These are phyloP conservation scores for Acleris cristana DNA, from an alignment of 2,888 invertebrate species.

Conservation along the genomic window DNA sequence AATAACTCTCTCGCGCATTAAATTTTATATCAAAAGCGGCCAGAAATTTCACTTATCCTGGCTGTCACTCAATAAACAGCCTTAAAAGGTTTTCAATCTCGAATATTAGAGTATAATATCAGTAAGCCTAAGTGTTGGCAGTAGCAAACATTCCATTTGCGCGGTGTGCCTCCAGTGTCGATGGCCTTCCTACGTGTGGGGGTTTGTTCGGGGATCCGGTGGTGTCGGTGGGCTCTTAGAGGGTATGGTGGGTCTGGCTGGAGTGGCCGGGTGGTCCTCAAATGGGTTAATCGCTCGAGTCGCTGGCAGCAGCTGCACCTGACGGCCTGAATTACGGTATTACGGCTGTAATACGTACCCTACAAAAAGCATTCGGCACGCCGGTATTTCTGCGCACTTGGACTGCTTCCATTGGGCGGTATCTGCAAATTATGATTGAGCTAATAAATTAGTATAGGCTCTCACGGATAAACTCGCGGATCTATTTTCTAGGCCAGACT, in stretches of 20 bases:
- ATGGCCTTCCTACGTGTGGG: conserved; percentile 20
- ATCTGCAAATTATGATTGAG: conserved; percentile 23
- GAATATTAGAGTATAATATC: conserved; percentile 35
- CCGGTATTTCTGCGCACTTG: conserved; percentile 16
- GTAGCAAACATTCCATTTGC: conserved; percentile 33
- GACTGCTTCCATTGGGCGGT: conserved; percentile 17
- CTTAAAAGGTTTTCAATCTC: conserved; percentile 36
- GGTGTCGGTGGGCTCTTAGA: conserved; percentile 21
- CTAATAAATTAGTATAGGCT: conserved; percentile 3
- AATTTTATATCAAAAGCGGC: conserved; percentile 22
- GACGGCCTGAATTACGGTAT: conserved; percentile 78
- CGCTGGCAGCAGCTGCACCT: conserved; percentile 75
- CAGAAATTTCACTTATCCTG: conserved; percentile 23
- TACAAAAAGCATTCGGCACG: conserved; percentile 55
- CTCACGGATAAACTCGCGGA: background rate
- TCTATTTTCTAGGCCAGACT: no score
- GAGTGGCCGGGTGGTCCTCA: conserved; percentile 41
- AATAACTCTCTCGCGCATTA: conserved; percentile 7
- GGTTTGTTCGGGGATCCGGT: conserved; percentile 11
- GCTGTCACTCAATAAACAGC: conserved; percentile 33
- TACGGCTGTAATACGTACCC: conserved; percentile 58
- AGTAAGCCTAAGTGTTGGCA: conserved; percentile 35
- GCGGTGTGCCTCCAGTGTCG: conserved; percentile 10
- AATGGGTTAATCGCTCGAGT: conserved; percentile 80
- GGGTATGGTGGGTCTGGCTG: conserved; percentile 19